Conservation (phyloP, 2,888 invertebrate species). For the Hylaea fasciaria region DNA sequence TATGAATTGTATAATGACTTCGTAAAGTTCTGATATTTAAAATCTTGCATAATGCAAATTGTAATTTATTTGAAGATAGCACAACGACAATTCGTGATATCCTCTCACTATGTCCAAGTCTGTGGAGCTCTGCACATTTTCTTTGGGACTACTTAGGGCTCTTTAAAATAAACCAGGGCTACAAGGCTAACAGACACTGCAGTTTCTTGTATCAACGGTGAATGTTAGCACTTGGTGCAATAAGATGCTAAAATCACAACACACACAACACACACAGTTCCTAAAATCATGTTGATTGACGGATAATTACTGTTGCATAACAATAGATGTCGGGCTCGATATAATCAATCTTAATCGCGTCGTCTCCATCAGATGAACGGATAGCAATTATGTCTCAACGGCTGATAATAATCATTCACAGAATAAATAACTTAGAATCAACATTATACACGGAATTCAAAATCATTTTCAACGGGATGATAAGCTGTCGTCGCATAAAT, state of each 20-base stretch:
- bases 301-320: conserved; percentile 2
- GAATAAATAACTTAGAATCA: conserved; percentile 10
- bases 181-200: too few species aligned
- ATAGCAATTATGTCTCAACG: conserved; percentile 7
- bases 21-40: too few species aligned
- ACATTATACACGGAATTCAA: conserved; percentile 22
- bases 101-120: too few species aligned
- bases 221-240: too few species aligned
- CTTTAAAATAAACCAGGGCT: too few species aligned
- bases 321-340: conserved; percentile 2
- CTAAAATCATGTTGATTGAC: conserved; percentile 4
- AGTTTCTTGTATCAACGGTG: too few species aligned
- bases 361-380: neutral
- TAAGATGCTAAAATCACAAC: neutral
- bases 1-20: too few species aligned
- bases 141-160: too few species aligned
- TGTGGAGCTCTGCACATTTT: too few species aligned
- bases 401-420: conserved; percentile 2
- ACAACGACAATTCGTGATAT: too few species aligned
- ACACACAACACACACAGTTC: neutral
- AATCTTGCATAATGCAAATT: too few species aligned
- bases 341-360: conserved; percentile 8
- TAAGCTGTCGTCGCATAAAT: conserved; percentile 28
- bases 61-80: too few species aligned
- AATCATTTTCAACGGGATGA: conserved; percentile 18